Base-by-base conservation (phyloP, 2,113 vertebrate genomes). In the Gallinago jamesoni region DNA sequence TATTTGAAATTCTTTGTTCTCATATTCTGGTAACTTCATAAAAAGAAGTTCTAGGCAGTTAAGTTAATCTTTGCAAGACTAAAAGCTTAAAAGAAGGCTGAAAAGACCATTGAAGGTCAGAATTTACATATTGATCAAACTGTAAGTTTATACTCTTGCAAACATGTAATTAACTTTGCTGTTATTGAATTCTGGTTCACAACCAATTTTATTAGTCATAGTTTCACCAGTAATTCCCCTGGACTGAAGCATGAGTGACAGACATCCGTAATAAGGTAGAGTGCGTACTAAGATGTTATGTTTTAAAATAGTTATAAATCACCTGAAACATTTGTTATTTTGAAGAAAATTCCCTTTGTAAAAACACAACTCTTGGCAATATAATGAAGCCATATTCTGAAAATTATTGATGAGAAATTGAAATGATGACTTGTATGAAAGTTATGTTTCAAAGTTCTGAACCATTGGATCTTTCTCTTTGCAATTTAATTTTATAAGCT, bases 121-220 rank as follows among this genome's bases (percentile, higher is more conserved):
- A 95, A 98, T 98, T 98, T 98, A 91, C 98, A 98, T 98, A 98
- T 98, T 98, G 98, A 98, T 98, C 97, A 97, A 96, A 97, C 97
- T 98, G 97, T 97, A 98, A 97, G 97, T 97, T 98, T 98, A 98
- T 97, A 97, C 97, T 98, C 94, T 94, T 97, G 95, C 97, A 98
- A 98, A 98, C 97, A 97, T 87, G 88, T 98, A 98, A 98, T 98
- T 98, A 98, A 98, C 98, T 98, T 98, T 98, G 97, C 88, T 89
- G 95, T 96, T 98, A 98, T 98, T 98, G 98, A 98, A 98, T 98
- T 98, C 98, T 97, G 90, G 96, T 97, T 98, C 98, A 93, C 96
- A 97, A 98, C 96, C 96, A 97, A 98, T 98, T 98, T 98, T 98
- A 97, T 98, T 97, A 97, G 85, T 97, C 96, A 97, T 98, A 97